Base-by-base conservation (phyloP, 2,797 vertebrate genomes). In the Myotis vivesi region DNA sequence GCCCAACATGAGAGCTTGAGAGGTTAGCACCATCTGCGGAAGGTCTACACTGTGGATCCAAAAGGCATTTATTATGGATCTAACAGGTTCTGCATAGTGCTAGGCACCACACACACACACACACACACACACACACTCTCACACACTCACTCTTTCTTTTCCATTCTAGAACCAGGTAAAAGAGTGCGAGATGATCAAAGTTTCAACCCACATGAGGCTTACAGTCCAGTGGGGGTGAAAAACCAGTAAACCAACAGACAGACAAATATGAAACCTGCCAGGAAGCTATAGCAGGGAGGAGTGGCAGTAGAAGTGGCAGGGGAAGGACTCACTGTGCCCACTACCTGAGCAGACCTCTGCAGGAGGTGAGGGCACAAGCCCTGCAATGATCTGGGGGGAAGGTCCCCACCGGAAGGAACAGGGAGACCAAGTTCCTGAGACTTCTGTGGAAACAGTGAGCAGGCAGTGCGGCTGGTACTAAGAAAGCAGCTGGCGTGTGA, bases 151-250 rank as follows among this genome's bases (percentile, higher is more conserved):
- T 44, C 57, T 17, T 64, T 75, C 38, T 59, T 25, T n/a, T 66
- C 59, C n/a, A 23, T 55, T 86, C 53, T 28, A 91, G 17, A 25
- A 28, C 30, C 33, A 16, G 16, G 28, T 8, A 77, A 92, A 89
- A 89, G 8, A 77, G 13, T 57, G 15, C 19, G 73, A 92, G 28
- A 84, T 92, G 20, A 77, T 83, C 41, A 55, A 46, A 84, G 44
- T 88, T 28, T 15, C 64, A 82, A 59, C 7, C 13, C 38, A 66
- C 44, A 62, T 12, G 13, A 92, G 68, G 55, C n/a, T 71, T 20
- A 87, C 0, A 85, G 33, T 91, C 64, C 59, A 62, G 12, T 8
- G 44, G 53, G n/a, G 13, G 2, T 71, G 41, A 80, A 49, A 79
- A 84, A 59, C 71, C 19, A 87, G 11, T 30, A 83, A 85, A 71